phyloP scores from a whole-genome alignment of 2,888 invertebrate genomes.

The Volucella bombylans region DNA sequence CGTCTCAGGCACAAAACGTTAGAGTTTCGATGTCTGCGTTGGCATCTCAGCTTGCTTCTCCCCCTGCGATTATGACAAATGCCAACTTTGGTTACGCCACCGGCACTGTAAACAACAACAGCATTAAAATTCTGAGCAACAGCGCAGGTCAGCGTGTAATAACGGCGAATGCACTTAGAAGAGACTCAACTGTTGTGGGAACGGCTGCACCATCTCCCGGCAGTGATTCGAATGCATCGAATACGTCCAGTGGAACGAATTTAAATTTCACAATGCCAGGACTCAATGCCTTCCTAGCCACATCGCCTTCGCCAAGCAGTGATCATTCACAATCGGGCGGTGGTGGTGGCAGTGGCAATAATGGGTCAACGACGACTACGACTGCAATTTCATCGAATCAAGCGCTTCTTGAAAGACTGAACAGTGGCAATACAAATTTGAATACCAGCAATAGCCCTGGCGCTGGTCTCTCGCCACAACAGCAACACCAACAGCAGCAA shows the following conservation, averaged over 20 bases:
- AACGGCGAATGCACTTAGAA: constrained; percentile 81
- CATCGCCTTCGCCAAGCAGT: constrained; percentile 81
- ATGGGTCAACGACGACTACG: constrained; percentile 72
- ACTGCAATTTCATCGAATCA: constrained; percentile 79
- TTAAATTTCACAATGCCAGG: constrained; percentile 85
- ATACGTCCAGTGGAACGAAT: constrained; percentile 80
- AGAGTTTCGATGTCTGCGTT: constrained; percentile 83
- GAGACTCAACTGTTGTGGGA: constrained; percentile 83
- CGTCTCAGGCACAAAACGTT: constrained; percentile 79
- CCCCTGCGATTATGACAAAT: constrained; percentile 82
- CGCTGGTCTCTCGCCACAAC: constrained; percentile 79
- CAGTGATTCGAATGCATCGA: constrained; percentile 82
- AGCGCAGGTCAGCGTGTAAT: constrained; percentile 78
- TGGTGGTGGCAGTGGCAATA: constrained; percentile 44
- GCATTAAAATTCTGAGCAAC: constrained; percentile 75
- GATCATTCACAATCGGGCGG: constrained; percentile 80
- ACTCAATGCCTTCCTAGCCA: constrained; percentile 84
- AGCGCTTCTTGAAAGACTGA: constrained; percentile 81
- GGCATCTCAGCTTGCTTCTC: constrained; percentile 82
- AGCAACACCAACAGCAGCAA: constrained; percentile 76
- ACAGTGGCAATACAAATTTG: constrained; percentile 78
- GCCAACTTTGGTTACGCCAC: constrained; percentile 78
- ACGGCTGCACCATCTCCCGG: constrained; percentile 83
- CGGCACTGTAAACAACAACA: constrained; percentile 76
- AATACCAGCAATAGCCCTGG: constrained; percentile 72